Evolutionary conservation across 1,140 invertebrate species (phyloP).

Genomic region (Lanistes nyassanus): DNA sequence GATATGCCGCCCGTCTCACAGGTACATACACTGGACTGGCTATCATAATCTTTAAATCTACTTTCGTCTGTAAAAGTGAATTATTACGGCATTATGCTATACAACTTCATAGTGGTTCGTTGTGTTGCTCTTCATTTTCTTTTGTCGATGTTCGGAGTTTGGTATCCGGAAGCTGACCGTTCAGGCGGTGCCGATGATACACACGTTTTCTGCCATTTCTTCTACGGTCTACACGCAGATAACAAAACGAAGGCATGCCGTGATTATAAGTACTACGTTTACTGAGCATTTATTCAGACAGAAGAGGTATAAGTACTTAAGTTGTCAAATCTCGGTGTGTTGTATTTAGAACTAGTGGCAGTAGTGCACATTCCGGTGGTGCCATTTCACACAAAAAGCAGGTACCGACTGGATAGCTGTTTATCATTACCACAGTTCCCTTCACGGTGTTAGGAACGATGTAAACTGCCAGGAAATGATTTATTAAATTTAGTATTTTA

Average conservation of each 20-base stretch:
- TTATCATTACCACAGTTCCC: too few species aligned
- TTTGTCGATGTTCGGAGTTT: neutral
- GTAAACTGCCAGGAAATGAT: too few species aligned
- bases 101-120: neutral
- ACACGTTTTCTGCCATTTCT: neutral
- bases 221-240: too few species aligned
- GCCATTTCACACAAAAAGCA: neutral
- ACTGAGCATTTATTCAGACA: too few species aligned
- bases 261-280: too few species aligned
- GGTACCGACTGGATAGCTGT: too few species aligned
- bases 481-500: too few species aligned
- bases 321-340: too few species aligned
- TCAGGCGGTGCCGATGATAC: neutral
- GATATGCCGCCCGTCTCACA: constrained; percentile 36
- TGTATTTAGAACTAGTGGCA: too few species aligned
- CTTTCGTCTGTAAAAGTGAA: neutral
- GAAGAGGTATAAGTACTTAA: too few species aligned
- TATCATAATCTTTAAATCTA: neutral
- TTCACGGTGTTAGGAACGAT: too few species aligned
- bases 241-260: too few species aligned
- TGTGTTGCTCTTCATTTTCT: neutral
- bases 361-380: neutral
- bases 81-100: neutral
- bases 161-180: neutral
- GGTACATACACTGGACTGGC: constrained; percentile 20